A percentile compares a stretch with the other conserved stretches of the same genome.
These are phyloP conservation scores for Muntiacus reevesi DNA, from an alignment of 2,113 vertebrate genomes.

Conservation along the genomic window DNA sequence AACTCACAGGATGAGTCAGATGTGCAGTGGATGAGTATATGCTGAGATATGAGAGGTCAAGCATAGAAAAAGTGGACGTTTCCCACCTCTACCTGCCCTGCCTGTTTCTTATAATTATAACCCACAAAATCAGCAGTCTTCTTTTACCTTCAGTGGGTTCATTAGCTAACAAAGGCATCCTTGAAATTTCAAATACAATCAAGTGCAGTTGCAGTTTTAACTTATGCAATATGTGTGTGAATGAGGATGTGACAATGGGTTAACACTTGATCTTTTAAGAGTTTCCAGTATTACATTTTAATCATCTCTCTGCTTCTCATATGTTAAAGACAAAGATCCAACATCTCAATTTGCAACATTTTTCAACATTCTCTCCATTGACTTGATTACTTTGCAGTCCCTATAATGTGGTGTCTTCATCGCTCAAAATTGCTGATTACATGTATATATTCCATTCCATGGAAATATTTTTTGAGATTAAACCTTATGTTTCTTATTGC, in stretches of 20 bases:
- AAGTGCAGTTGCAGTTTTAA: constrained; percentile 29
- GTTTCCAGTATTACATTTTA: constrained; percentile 5
- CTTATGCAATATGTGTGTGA: neutral
- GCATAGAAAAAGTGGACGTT: neutral
- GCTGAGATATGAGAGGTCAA: neutral
- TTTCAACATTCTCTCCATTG: neutral
- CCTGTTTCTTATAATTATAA: constrained; percentile 34
- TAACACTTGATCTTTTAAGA: neutral
- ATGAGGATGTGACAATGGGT: neutral
- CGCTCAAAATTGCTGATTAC: neutral
- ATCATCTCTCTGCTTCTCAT: constrained; percentile 9
- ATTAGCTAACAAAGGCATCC: neutral
- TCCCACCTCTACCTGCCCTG: neutral
- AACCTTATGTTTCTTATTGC: constrained; percentile 33
- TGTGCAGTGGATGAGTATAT: neutral
- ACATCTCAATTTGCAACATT: neutral
- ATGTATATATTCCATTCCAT: constrained; percentile 13
- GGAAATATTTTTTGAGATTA: constrained; percentile 43
- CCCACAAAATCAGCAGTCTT: constrained; percentile 9
- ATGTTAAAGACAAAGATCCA: neutral
- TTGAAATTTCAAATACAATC: constrained; percentile 16
- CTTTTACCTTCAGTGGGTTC: constrained; percentile 27
- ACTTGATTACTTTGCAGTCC: neutral
- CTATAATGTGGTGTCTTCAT: neutral
- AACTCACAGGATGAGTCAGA: neutral